These are phyloP conservation scores for Cybosia mesomella DNA, from an alignment of 2,888 invertebrate species.

Conservation along the genomic window DNA sequence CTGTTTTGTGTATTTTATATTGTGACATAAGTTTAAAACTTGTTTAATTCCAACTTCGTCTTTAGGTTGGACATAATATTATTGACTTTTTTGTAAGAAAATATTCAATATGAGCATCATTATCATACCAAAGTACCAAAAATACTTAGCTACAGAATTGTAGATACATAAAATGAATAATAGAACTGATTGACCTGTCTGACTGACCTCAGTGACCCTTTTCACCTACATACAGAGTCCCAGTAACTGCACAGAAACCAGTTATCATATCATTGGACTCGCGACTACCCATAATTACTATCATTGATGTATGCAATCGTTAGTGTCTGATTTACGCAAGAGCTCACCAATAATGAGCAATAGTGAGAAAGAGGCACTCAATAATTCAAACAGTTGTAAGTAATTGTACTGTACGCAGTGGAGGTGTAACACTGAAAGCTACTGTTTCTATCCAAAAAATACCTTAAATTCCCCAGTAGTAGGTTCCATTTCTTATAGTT, in stretches of 20 bases:
- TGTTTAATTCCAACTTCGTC: too few relatives aligned
- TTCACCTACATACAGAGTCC: background rate
- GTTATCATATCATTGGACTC: background rate
- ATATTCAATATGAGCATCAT: too few relatives aligned
- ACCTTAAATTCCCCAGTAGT: too few relatives aligned
- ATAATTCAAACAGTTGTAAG: background rate
- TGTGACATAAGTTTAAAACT: too few relatives aligned
- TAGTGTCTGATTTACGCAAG: background rate
- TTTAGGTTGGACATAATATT: too few relatives aligned
- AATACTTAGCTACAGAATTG: too few relatives aligned
- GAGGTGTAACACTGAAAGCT: background rate
- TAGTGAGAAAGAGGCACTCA: background rate
- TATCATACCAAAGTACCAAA: too few relatives aligned
- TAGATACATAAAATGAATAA: too few relatives aligned
- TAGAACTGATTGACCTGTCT: background rate
- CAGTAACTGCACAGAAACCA: constrained; percentile 4
- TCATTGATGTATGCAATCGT: background rate
- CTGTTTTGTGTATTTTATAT: too few relatives aligned
- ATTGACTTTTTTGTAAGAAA: too few relatives aligned
- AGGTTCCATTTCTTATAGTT: too few relatives aligned
- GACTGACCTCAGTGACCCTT: background rate
- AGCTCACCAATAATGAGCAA: background rate
- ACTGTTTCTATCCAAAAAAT: background rate
- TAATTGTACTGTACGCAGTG: background rate
- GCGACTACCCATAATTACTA: constrained; percentile 5